Percentiles rank a stretch among this genome's conserved stretches.
phyloP scores from a whole-genome alignment of 2,888 invertebrate species.

The Podotricha telesiphe region DNA sequence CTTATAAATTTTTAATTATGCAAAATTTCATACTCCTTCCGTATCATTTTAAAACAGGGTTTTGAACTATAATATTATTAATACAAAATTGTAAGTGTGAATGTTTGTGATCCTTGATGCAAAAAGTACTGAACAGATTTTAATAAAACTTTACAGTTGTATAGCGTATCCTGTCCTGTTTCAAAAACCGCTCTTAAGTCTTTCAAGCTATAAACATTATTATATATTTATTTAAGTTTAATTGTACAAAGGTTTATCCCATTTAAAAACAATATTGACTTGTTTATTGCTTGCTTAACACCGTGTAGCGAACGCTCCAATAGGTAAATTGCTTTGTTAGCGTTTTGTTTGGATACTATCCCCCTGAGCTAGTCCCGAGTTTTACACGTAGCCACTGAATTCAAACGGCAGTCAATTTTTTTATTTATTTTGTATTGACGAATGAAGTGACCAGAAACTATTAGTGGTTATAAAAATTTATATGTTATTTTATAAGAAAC shows the following conservation, averaged over 20 bases:
- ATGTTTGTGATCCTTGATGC: too few species aligned
- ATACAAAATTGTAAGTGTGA: too few species aligned
- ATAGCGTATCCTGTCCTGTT: too few species aligned
- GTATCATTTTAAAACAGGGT: too few species aligned
- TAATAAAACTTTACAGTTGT: too few species aligned
- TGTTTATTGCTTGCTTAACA: constrained; percentile 36
- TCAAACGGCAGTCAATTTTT: not conserved
- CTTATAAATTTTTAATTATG: too few species aligned
- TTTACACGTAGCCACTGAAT: constrained; percentile 1
- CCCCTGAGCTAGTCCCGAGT: constrained; percentile 8
- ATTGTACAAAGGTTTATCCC: not conserved
- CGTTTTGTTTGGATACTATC: constrained; percentile 32
- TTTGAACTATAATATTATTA: too few species aligned
- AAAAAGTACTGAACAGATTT: too few species aligned
- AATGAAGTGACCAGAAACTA: not conserved
- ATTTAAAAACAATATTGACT: constrained; percentile 27
- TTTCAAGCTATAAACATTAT: not conserved
- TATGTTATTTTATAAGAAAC: too few species aligned
- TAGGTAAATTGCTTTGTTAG: constrained; percentile 38
- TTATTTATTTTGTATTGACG: not conserved
- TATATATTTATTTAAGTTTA: not conserved
- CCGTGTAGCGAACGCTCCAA: constrained; percentile 36
- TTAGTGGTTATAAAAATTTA: not conserved
- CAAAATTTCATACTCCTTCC: too few species aligned
- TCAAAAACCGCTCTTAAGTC: too few species aligned